These are phyloP conservation scores for Dromiciops gliroides DNA, from an alignment of 2,113 vertebrate species.

Conservation along the genomic window DNA sequence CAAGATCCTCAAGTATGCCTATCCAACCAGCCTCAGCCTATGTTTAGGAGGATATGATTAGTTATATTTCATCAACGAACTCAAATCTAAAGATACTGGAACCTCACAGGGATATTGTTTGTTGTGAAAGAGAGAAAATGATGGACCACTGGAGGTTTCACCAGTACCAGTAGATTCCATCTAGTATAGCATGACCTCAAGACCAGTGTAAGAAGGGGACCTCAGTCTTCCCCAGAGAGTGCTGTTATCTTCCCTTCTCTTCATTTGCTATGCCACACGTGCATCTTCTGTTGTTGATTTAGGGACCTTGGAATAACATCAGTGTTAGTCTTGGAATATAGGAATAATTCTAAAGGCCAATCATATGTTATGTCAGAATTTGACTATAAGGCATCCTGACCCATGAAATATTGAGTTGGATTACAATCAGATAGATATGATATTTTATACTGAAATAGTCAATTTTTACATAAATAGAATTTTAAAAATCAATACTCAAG, in stretches of 20 bases:
- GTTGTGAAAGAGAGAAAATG: background rate
- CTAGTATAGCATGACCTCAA: background rate
- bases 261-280: conserved; percentile 23
- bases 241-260: background rate
- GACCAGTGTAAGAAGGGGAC: background rate
- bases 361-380: background rate
- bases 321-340: background rate
- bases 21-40: background rate
- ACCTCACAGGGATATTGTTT: conserved; percentile 10
- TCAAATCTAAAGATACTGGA: background rate
- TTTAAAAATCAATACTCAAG: conserved; percentile 30
- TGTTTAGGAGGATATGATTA: background rate
- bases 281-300: background rate
- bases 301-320: background rate
- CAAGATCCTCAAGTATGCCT: background rate
- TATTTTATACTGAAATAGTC: background rate
- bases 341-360: background rate
- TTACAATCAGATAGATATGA: background rate
- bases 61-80: background rate
- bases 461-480: background rate
- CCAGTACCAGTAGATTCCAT: background rate
- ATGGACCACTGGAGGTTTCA: background rate
- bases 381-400: background rate
- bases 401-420: conserved; percentile 11
- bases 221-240: background rate